These are phyloP conservation scores for Trissolcus japonicus DNA, from an alignment of 2,888 invertebrate species.

Conservation along the genomic window DNA sequence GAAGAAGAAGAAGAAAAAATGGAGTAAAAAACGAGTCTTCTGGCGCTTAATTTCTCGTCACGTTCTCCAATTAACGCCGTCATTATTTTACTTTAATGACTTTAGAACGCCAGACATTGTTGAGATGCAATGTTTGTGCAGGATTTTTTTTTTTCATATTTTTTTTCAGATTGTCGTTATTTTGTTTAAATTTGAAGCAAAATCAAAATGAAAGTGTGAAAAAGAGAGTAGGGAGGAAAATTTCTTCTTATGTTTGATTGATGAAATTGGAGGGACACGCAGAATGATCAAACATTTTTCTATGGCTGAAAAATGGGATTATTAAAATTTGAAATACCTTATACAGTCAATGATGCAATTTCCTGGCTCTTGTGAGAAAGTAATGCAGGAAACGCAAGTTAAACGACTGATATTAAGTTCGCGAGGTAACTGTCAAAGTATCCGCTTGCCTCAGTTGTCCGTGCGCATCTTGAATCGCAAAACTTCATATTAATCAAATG, in stretches of 20 bases:
- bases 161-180: too few relatives aligned
- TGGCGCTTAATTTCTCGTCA: slow-evolving; percentile 48
- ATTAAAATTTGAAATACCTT: slow-evolving; percentile 30
- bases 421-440: slow-evolving; percentile 28
- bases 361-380: slow-evolving; percentile 44
- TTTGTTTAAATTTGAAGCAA: too few relatives aligned
- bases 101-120: not conserved
- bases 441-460: not conserved
- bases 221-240: too few relatives aligned
- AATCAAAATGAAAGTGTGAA: too few relatives aligned
- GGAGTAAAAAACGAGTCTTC: slow-evolving; percentile 22
- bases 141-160: not conserved
- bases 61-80: slow-evolving; percentile 49
- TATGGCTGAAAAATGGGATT: not conserved
- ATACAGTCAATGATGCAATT: slow-evolving; percentile 36
- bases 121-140: not conserved
- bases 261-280: too few relatives aligned
- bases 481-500: not conserved
- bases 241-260: too few relatives aligned
- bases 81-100: slow-evolving; percentile 46
- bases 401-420: slow-evolving; percentile 12
- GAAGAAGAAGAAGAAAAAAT: slow-evolving; percentile 1
- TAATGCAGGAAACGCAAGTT: slow-evolving; percentile 38
- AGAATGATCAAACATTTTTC: not conserved
- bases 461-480: not conserved